Base-by-base conservation (phyloP, 2,888 invertebrate species). In the Globia sparganii region DNA sequence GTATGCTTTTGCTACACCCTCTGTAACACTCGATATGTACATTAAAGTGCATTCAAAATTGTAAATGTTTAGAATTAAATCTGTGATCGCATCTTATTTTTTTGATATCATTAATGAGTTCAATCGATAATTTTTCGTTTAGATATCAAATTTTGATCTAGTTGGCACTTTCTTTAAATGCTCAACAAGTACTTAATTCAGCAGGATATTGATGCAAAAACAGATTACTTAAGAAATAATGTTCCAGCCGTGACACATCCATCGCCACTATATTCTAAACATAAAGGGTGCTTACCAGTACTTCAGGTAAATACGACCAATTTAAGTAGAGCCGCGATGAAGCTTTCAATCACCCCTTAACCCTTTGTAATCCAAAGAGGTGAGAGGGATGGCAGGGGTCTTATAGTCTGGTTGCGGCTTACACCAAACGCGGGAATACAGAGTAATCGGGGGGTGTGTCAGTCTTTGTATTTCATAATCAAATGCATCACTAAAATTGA, bases 241-340 rank as follows among this genome's bases (percentile, higher is more conserved):
- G n/a, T 77, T 74, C 15, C 13, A 73, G 46, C 34, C 68, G 53
- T 85, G 84, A 40, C 88, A 81, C 87, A 90, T 93, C 92, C 86
- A 92, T 85, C 75, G 70, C 75, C 71, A 79, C 77, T 89, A 90
- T 69, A 81, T 90, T 91, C 75, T 72, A 77, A 87, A 87, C 86
- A 86, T 90, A 86, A 91, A 92, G 92, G 92, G 91, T 92, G 92
- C 92, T 94, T 91, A 92, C 89, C 79, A 76, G 83, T 83, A 91
- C 90, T 95, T 92, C 95, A 95, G 94, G 95, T 95, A 93, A 94
- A 93, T 91, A 92, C 87, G 89, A 90, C 94, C 92, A 93, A 91
- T 92, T 89, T 88, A 87, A 78, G 84, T 88, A 88, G 94, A 93
- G 81, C 93, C 87, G 83, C 91, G 90, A 90, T 93, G 90, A 92